These are phyloP conservation scores for Caenorhabditis sp. DNA, from an alignment of 2,888 invertebrate genomes.

Conservation along the genomic window DNA sequence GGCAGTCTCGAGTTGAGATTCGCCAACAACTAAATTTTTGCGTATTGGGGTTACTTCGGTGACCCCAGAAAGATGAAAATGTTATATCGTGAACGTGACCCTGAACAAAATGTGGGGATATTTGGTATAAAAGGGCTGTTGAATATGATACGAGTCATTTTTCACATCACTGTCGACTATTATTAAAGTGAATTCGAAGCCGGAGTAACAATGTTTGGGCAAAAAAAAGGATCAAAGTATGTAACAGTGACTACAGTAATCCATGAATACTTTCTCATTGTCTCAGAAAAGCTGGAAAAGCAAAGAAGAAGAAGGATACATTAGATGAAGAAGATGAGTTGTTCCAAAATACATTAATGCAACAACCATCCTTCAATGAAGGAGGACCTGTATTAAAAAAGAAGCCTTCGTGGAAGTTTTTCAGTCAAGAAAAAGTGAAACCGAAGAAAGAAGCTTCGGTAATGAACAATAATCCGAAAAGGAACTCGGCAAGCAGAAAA, in stretches of 20 bases:
- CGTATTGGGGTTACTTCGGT: slow-evolving; percentile 19
- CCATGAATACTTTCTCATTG: too few species aligned
- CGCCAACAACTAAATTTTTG: slow-evolving; percentile 70
- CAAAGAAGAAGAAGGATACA: slow-evolving; percentile 3
- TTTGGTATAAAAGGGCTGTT: too few species aligned
- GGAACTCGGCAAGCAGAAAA: neutral
- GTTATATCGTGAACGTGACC: too few species aligned
- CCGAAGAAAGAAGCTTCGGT: neutral
- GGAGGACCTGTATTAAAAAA: neutral
- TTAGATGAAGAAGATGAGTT: neutral
- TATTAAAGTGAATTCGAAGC: too few species aligned
- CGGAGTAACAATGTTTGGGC: too few species aligned
- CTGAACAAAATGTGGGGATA: too few species aligned
- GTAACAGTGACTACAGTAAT: too few species aligned
- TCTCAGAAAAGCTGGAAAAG: neutral
- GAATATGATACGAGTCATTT: too few species aligned
- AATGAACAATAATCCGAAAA: neutral
- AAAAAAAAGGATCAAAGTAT: too few species aligned
- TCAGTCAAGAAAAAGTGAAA: neutral
- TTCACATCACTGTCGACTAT: too few species aligned
- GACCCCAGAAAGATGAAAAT: neutral
- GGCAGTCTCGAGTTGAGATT: slow-evolving; percentile 78
- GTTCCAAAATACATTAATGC: neutral
- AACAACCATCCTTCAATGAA: neutral
- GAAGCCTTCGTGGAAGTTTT: neutral